Base-by-base conservation (phyloP, 2,888 invertebrate genomes). In the Caenorhabditis angaria region DNA sequence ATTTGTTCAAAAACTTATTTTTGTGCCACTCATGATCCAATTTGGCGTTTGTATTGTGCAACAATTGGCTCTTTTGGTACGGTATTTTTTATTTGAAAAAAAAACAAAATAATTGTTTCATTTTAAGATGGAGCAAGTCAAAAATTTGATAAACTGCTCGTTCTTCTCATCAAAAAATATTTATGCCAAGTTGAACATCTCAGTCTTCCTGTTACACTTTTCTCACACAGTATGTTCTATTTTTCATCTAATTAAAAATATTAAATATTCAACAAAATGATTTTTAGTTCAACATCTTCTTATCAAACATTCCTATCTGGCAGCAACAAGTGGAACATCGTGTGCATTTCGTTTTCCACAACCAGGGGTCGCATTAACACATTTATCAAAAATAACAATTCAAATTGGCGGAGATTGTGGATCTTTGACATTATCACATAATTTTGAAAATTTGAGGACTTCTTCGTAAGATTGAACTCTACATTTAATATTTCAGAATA, bases 381-480 rank as follows among this genome's bases (percentile, higher is more conserved):
- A 65, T 60, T 56, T 73, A 18, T 27, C 58, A 4, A 61, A 62
- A 28, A 29, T 73, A 2, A 65, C 73, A 18, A 62, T 73, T 12
- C 69, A 61, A 27, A 72, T 78, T n/a, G 78, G 78, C 1, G 48
- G 35, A 2, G 70, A 78, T 22, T 69, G 66, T 35, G 78, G 78
- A 10, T 59, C 65, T 48, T 55, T 78, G 6, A 75, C 69, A 22
- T 27, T 77, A 18, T 67, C 78, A 1, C 72, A 78, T 27, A 66
- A 72, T 41, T 78, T 78, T 51, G 75, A 72, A 28, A 70, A 75
- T 53, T 18, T 78, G 29, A 75, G 65, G 48, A 69, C 67, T 14
- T 63, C 78, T 0, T 66, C 67, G 58, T 66, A 27, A 41, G 70
- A 10, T n/a, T 41, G 41, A 14, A 41, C 5, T 14, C 5, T 18